Evolutionary conservation across 2,888 invertebrate species (phyloP), one percentile per base, ranked within the genome.

Genomic region (Eudemis profundana): DNA sequence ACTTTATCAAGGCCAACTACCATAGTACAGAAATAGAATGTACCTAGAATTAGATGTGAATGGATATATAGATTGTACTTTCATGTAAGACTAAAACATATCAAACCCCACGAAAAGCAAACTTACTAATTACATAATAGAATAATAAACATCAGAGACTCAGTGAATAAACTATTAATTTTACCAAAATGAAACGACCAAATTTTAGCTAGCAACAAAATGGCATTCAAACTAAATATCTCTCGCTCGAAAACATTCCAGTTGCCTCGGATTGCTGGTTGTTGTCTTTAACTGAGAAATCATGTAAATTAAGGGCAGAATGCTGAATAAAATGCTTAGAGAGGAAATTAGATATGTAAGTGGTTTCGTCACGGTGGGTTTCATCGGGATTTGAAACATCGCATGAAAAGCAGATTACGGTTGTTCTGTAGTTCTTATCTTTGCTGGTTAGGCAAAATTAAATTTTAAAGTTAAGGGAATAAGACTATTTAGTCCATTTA

Each of bases 261-360:
- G 23, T 23, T 23, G 23, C 8, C 15, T 44, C 33, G 19, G 12
- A 57, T 14, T 8, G 56, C 44, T 29, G 44, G 29, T 44, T 57
- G 56, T 57, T 57, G 42, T 57, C 56, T 56, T 27, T 46, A 19
- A 57, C 56, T 19, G 44, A n/a, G 4, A 57, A 57, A 46, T 21
- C 44, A 57, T 36, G 57, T 46, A 59, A 46, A 60, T 38, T 38
- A 23, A 15, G 17, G 59, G 4, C 12, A 33, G 12, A 49, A 49
- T 60, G 23, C 17, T 49, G n/a, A 49, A 49, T 49, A 60, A 59
- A 60, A 38, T 60, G 47, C 38, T 38, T 49, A 47, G 38, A 49
- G 23, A 60, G 59, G 59, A 60, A 60, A 60, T 60, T 49, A 60
- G 59, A 60, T 23, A 38, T 23, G 49, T 40, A 60, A 60, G 59